Evolutionary conservation across 2,797 vertebrate genomes (phyloP).

Genomic region (Loris lydekkerianus): DNA sequence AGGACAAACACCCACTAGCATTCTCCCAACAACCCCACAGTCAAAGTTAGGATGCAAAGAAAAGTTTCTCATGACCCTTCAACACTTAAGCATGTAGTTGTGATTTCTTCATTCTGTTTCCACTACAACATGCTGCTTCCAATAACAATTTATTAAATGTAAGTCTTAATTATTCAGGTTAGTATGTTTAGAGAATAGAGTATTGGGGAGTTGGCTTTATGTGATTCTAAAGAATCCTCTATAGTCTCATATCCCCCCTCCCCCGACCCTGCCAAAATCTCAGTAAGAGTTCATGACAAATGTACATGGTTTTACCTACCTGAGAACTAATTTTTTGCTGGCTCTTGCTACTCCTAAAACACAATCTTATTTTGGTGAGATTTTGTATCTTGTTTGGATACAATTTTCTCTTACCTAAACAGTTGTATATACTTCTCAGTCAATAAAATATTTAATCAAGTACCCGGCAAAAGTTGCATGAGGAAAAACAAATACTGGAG

Average conservation of each 20-base stretch:
- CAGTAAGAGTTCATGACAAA: neutral
- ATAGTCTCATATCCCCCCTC: neutral
- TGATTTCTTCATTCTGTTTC: neutral
- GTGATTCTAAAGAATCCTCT: neutral
- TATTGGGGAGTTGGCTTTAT: neutral
- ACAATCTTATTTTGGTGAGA: neutral
- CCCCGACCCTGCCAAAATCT: neutral
- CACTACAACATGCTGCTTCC: neutral
- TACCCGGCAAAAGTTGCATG: too few relatives aligned
- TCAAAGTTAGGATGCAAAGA: neutral
- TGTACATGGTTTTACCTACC: neutral
- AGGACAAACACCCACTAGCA: neutral
- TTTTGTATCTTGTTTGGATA: neutral
- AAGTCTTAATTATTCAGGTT: neutral
- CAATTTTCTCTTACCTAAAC: neutral
- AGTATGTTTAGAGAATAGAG: neutral
- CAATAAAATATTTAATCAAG: neutral
- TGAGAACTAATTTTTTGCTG: neutral
- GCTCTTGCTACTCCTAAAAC: neutral
- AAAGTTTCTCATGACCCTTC: neutral
- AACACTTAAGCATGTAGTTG: neutral
- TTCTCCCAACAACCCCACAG: neutral
- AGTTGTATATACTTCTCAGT: neutral
- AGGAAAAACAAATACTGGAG: neutral
- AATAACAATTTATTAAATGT: neutral